Evolutionary conservation across 2,888 invertebrate species (phyloP).

Genomic region (Protophormia terraenovae): DNA sequence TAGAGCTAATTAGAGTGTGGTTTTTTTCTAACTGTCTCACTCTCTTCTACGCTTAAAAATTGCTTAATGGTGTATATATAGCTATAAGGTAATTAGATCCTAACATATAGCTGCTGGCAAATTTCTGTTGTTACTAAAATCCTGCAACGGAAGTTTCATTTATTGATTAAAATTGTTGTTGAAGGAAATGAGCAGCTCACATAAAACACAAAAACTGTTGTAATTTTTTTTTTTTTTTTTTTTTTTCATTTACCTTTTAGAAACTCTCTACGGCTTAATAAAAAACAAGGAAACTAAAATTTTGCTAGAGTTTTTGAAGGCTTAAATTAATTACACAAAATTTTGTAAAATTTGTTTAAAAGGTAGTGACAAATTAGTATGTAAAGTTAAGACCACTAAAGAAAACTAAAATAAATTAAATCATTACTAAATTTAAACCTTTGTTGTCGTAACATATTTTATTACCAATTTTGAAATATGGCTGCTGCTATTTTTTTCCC

Average conservation of each 20-base stretch:
- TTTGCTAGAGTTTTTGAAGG: background rate
- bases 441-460: no score
- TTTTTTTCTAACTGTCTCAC: background rate
- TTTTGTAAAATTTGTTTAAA: background rate
- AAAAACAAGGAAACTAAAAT: background rate
- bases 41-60: background rate
- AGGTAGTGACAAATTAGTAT: background rate
- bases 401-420: no score
- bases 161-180: background rate
- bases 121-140: background rate
- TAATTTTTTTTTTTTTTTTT: no score
- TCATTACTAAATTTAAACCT: no score
- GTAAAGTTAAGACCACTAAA: background rate
- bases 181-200: background rate
- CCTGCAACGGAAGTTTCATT: conserved; percentile 2
- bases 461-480: conserved; percentile 1
- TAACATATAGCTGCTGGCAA: background rate
- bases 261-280: background rate
- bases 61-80: background rate
- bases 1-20: conserved; percentile 25
- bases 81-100: background rate
- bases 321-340: background rate
- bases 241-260: background rate
- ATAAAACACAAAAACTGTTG: background rate
- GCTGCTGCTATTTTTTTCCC: background rate